Percentiles rank a stretch among this genome's conserved stretches.
These are phyloP conservation scores for Ia io DNA, from an alignment of 2,113 vertebrate species.

Conservation along the genomic window DNA sequence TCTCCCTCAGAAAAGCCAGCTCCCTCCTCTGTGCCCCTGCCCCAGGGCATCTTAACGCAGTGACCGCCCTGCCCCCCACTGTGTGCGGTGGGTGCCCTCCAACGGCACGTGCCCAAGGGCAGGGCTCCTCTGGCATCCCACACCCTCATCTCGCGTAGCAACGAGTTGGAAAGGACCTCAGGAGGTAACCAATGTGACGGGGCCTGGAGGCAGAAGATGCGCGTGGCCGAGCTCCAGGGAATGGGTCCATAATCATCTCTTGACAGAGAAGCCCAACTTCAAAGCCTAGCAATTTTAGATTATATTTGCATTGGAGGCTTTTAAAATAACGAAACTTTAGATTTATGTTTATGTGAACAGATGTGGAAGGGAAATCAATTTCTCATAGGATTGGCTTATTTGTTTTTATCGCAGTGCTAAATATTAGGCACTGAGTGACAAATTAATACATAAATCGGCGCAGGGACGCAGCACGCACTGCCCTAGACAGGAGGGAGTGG, in stretches of 20 bases:
- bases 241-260: constrained; percentile 56
- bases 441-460: constrained; percentile 73
- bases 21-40: not conserved
- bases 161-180: not conserved
- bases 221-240: constrained; percentile 14
- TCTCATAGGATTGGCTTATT: constrained; percentile 71
- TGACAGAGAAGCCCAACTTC: constrained; percentile 62
- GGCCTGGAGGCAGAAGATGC: constrained; percentile 37
- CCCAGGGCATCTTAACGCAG: not conserved
- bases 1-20: not conserved
- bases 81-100: not conserved
- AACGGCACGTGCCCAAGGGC: fast-evolving
- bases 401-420: constrained; percentile 69
- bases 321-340: constrained; percentile 74
- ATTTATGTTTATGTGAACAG: constrained; percentile 67
- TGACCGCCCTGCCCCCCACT: not conserved
- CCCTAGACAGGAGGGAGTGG: not conserved
- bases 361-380: constrained; percentile 74
- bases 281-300: constrained; percentile 62
- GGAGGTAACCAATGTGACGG: not conserved
- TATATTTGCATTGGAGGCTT: constrained; percentile 65
- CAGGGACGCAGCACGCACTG: not conserved
- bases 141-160: not conserved
- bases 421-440: constrained; percentile 70
- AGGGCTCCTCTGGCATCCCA: not conserved